Conservation (phyloP, 2,113 vertebrate genomes). For the Platysternon megacephalum region DNA sequence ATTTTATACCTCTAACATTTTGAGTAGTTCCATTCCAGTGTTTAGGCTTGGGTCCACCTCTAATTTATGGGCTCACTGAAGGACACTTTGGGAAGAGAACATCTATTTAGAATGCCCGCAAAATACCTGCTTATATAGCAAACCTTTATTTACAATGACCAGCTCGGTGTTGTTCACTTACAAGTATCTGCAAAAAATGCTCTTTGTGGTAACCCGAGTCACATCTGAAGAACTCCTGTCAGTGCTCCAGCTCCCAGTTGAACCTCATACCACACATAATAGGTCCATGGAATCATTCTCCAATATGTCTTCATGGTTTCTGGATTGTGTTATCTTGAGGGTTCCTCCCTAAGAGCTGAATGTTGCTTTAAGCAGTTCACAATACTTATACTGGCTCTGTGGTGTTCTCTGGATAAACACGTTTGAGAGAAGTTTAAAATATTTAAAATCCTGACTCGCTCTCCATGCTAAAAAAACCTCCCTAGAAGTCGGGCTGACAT, state of each 20-base stretch:
- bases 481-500: neutral
- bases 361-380: neutral
- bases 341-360: neutral
- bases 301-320: neutral
- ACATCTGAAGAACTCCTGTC: neutral
- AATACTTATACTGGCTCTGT: neutral
- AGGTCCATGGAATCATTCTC: neutral
- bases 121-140: neutral
- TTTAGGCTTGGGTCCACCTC: neutral
- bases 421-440: neutral
- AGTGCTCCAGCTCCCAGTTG: accelerated
- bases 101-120: neutral
- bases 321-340: neutral
- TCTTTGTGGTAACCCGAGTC: neutral
- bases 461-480: neutral
- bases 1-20: neutral
- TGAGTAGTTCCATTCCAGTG: neutral
- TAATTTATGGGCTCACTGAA: neutral
- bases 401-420: neutral
- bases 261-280: neutral
- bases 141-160: neutral
- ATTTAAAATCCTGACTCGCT: neutral
- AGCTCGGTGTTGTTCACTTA: neutral
- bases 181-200: neutral
- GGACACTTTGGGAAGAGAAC: slow-evolving; percentile 10